Conservation (phyloP, 2,113 vertebrate genomes). For the Trogon surrucura region DNA sequence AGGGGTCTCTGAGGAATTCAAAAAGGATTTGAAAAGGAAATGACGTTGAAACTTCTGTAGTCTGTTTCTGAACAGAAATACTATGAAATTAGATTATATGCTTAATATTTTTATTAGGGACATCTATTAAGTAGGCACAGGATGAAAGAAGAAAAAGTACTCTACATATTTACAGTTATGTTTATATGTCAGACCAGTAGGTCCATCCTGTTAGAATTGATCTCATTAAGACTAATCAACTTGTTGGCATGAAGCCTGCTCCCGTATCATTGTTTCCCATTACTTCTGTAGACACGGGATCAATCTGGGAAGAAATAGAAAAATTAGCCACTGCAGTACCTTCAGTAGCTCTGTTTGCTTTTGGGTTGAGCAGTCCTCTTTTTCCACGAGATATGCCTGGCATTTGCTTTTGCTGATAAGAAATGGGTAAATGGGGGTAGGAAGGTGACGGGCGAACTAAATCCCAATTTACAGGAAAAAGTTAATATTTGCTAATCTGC, state of each 20-base stretch:
- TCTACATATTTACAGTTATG: neutral
- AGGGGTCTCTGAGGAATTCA: neutral
- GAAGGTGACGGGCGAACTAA: constrained; percentile 41
- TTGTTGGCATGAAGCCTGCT: neutral
- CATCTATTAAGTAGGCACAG: neutral
- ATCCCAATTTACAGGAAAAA: constrained; percentile 31
- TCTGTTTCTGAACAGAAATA: neutral
- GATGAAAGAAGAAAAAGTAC: neutral
- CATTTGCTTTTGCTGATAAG: constrained; percentile 57
- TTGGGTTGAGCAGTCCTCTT: neutral
- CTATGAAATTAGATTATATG: neutral
- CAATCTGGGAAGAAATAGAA: constrained; percentile 23
- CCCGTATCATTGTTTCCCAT: neutral
- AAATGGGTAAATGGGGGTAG: constrained; percentile 14
- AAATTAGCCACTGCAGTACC: constrained; percentile 14
- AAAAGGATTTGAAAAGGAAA: neutral
- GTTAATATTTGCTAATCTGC: constrained; percentile 61
- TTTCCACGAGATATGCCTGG: constrained; percentile 1
- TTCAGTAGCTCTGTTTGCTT: constrained; percentile 44
- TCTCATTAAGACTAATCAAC: neutral
- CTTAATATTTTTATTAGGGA: neutral
- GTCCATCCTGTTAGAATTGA: neutral
- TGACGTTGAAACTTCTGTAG: neutral
- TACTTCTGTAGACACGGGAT: neutral
- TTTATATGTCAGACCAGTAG: neutral